Conservation (phyloP, 2,113 vertebrate species). For the Chamaetylas fuelleborni region DNA sequence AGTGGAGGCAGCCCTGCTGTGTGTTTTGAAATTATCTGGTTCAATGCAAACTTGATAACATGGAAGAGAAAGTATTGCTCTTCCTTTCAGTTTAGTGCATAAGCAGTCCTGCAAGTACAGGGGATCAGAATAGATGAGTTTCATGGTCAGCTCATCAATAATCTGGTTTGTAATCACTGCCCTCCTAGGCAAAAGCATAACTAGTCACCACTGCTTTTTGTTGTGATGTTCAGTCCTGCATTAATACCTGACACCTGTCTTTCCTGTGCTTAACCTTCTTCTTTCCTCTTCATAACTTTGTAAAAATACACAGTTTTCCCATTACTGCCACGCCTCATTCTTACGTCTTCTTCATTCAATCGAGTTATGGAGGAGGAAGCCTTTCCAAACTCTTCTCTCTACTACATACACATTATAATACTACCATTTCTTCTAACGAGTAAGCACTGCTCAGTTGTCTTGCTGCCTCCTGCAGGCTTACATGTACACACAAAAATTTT, state of each 20-base stretch:
- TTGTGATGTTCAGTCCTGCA: neutral
- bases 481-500: neutral
- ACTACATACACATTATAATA: accelerated
- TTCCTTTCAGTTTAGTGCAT: accelerated
- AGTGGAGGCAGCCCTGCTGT: neutral
- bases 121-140: neutral
- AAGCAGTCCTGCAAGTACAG: neutral
- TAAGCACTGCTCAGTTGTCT: neutral
- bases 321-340: neutral
- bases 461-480: neutral
- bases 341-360: neutral
- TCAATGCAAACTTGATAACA: neutral
- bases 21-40: neutral
- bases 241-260: neutral
- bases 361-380: neutral
- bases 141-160: neutral
- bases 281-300: neutral
- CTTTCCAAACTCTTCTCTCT: neutral
- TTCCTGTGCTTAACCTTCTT: neutral
- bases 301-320: accelerated
- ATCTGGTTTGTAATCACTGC: neutral
- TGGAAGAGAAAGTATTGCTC: neutral
- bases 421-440: neutral
- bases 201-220: neutral
- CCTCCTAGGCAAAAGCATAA: neutral